Base-by-base conservation (phyloP, 1,140 invertebrate species). In the Phocides pigmalion region DNA sequence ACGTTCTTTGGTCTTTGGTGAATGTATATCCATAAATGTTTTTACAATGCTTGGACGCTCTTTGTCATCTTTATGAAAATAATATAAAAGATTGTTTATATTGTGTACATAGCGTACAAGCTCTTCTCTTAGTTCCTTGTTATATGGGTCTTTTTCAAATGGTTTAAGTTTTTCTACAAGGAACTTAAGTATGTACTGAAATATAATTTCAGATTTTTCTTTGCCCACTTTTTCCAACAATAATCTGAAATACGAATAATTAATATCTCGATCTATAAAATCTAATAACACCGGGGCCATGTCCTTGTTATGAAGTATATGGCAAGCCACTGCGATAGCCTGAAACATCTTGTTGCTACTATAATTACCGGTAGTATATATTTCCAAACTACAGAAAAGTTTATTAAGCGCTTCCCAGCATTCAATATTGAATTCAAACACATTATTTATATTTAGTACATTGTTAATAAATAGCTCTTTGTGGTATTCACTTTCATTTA, bases 341-440 rank as follows among this genome's bases (percentile, higher is more conserved):
- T 44, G 78, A 19, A 61, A 79, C 5, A 35, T n/a, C 14, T 70
- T 54, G 35, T 51, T 46, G 19, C 41, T 70, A 20, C 49, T 46
- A 62, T 62, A 68, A 53, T 41, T 50, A 44, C 56, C 63, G 39
- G 42, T 25, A 54, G 62, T 72, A 42, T 82, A 86, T 46, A 79
- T 64, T n/a, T 77, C 64, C 25, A 82, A 47, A 25, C 77, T 86
- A 44, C 76, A 59, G 4, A 86, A 72, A 19, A 88, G 46, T 66
- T 81, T 84, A 61, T 80, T 72, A 42, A 83, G 78, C 46, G 59
- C 67, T 20, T 46, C 56, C 83, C 83, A 88, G 64, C 78, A 84
- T 4, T 62, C 51, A 3, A 74, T 68, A 49, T 74, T 50, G 58
- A 85, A 78, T 19, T 81, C 70, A 49, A 79, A 84, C 19, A 80